Evolutionary conservation across 2,113 vertebrate genomes (phyloP), one percentile per base, ranked within the genome.

Genomic region (Phrynosoma blainvillii): DNA sequence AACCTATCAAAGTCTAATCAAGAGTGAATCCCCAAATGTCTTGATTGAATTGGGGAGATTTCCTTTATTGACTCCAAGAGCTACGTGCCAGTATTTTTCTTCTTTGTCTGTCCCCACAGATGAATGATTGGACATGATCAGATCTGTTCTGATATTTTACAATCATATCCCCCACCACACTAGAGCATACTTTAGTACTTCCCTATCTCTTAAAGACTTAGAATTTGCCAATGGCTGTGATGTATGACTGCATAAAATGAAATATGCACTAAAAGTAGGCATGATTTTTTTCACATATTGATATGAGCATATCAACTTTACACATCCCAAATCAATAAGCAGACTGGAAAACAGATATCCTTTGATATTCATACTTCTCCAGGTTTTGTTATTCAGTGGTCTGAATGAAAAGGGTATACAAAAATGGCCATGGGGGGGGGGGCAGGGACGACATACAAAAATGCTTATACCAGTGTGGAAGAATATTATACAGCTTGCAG

Each of bases 1-100:
- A 95, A 89, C 88, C 92, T 92, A 94, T 94, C 92, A 94, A 94
- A 95, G 93, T 91, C 92, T 92, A 94, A 94, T 90, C 82, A 88
- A 95, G 93, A 90, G 86, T 92, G 93, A 92, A 94, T 95, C 94
- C 90, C 91, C 89, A 75, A 21, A 81, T 86, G 90, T 84, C 91
- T 90, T 90, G 84, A 89, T 83, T 93, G 92, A 93, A 94, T 91
- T 90, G 89, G 85, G 82, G 92, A 93, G 91, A 95, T 94, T 95
- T 93, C 91, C 88, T 94, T 94, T 95, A 94, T 88, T 93, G 94
- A 95, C 93, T 94, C 89, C 86, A 89, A 96, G 93, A 78, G 32
- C 89, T 84, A 65, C 0, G 88, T 90, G 84, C 90, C 89, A 90
- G 91, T 89, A 91, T 91, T 94, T 94, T 95, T 95, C 92, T 89